Base-by-base conservation (phyloP, 1,140 invertebrate genomes). In the Hormaphis cornu region DNA sequence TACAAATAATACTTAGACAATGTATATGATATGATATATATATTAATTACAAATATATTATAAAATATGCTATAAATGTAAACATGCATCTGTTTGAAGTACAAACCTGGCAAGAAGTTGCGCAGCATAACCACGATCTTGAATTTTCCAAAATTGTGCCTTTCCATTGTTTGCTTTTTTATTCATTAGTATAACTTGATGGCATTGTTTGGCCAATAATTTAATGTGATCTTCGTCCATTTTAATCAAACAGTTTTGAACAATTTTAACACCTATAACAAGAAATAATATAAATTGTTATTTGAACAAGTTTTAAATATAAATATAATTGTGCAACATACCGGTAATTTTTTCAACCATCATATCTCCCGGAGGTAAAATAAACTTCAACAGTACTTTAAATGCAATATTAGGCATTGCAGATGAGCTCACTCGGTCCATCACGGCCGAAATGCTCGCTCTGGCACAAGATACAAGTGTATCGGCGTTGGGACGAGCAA, bases 341-440 rank as follows among this genome's bases (percentile, higher is more conserved):
- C 70, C 46, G n/a, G 70, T 66, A 24, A 71, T 54, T 71, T 71
- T 71, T 42, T 71, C 70, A 37, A 71, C 37, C 37, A 71, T 53
- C 35, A 71, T 50, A 66, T 71, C 56, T 20, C 70, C 70, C 18
- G 70, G 59, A 12, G 58, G 56, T 18, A 71, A 53, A 53, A 71
- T 52, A 40, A 71, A 53, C 22, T 71, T 71, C 12, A 50, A 52
- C 20, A 71, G 24, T 2, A 66, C 35, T 44, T 66, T 52, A 30
- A 53, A 71, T 6, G 59, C 30, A 37, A 61, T 35, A 33, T 22
- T 30, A 1, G 70, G n/a, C 24, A 28, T 48, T 3, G 42, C 18
- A 22, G 44, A 66, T 30, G 42, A 46, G 28, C 20, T 37, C 0
- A 66, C 0, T 22, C 44, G 9, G 16, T 50, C 44, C 28, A 66